phyloP scores from a whole-genome alignment of 2,113 vertebrate genomes.

The Sebastes schlegelii region DNA sequence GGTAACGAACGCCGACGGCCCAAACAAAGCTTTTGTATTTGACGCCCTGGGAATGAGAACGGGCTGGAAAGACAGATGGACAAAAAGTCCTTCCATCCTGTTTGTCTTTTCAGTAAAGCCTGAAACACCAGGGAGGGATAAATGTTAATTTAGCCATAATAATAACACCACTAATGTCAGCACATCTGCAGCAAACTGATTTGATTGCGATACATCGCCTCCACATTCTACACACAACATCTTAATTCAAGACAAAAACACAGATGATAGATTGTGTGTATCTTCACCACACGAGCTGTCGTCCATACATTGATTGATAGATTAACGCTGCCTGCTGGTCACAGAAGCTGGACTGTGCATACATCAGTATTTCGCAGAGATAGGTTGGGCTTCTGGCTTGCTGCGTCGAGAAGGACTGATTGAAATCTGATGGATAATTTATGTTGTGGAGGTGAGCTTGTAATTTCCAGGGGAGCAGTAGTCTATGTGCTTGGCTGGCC shows the following conservation, averaged over 20 bases:
- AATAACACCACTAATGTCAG: neutral
- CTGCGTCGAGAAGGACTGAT: conserved; percentile 6
- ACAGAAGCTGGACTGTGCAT: conserved; percentile 1
- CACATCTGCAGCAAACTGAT: neutral
- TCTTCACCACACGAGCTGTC: conserved; percentile 4
- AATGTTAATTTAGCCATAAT: neutral
- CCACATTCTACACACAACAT: neutral
- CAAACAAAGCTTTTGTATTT: too few species aligned
- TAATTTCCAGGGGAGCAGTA: conserved; percentile 69
- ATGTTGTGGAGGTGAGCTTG: conserved; percentile 63
- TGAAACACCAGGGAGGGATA: too few species aligned
- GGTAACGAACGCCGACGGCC: too few species aligned
- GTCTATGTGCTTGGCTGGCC: conserved; percentile 58
- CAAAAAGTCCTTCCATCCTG: too few species aligned
- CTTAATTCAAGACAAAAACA: neutral
- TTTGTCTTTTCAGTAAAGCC: too few species aligned
- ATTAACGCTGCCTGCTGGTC: neutral
- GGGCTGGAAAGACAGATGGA: too few species aligned
- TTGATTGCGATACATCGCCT: neutral
- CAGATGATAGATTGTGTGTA: neutral
- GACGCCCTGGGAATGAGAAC: too few species aligned
- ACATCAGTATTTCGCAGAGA: conserved; percentile 7
- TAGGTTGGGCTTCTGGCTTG: conserved; percentile 6
- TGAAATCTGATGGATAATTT: conserved; percentile 75
- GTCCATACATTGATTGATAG: neutral